Evolutionary conservation across 2,113 vertebrate genomes (phyloP), one percentile per base, ranked within the genome.

Genomic region (Benthochromis sp.): DNA sequence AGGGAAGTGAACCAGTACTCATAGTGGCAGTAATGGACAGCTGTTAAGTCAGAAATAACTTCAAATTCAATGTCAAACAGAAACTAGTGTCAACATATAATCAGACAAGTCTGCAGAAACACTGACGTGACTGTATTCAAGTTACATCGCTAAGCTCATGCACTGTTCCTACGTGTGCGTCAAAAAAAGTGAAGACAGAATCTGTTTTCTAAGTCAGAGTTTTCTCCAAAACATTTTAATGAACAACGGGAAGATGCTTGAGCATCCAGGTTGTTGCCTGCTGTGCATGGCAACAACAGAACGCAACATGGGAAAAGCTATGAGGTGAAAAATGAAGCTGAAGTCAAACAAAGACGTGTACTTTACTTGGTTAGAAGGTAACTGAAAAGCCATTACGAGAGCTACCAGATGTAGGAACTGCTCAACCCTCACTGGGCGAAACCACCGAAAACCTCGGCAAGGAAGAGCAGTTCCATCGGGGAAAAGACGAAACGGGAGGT

Each of bases 361-460:
- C 84, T 92, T 87, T 85, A 90, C 89, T 84, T 88, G 89, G 81
- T 82, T 88, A 82, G 86, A 93, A 91, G 86, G 85, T 78, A 85
- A 88, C 36, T 40, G 50, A 90, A 88, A 89, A 86, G 17, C 86
- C 90, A 92, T 92, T 91, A 94, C 4, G 21, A 55, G 55, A 90
- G 84, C 87, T 11, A 86, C 47, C 91, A 94, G 92, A 93, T 93
- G 91, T 38, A 86, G 84, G 84, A 92, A 59, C 7, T 31, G 69
- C 79, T 94, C 90, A 90, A 90, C 92, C 94, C 73, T 88, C 71
- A 9, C 84, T 52, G 13, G 85, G 81, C 13, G 19, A 84, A 88
- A 84, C 84, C n/a, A 34, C 17, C 6, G 53, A 84, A 27, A 84
- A 71, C 29, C 82, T 84, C 52, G 69, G 59, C 17, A 81, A 92